Evolutionary conservation across 1,140 invertebrate genomes (phyloP).

Genomic region (Ostrea edulis): DNA sequence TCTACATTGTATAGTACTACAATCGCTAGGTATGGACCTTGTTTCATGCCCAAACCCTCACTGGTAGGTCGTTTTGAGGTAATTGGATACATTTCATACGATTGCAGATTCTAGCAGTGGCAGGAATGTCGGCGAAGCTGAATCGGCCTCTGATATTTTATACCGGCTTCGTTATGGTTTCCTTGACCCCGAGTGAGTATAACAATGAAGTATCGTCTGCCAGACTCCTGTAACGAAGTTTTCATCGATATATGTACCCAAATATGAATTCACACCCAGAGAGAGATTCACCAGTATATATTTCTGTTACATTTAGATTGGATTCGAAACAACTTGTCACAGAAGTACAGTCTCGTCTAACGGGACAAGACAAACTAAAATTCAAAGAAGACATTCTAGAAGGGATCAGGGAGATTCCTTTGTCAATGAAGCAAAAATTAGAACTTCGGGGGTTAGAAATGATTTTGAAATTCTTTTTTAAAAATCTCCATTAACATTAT

Average conservation of each 20-base stretch:
- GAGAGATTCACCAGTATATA: background rate
- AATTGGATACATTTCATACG: background rate
- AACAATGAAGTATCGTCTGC: too few relatives aligned
- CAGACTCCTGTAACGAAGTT: too few relatives aligned
- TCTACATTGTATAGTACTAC: too few relatives aligned
- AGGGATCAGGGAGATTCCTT: background rate
- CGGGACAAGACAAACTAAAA: background rate
- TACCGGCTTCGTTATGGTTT: constrained; percentile 7
- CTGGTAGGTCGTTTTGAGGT: too few relatives aligned
- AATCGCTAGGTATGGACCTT: too few relatives aligned
- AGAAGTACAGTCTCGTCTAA: background rate
- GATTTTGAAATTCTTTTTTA: background rate
- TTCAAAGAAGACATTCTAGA: constrained; percentile 18
- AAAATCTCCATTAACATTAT: background rate
- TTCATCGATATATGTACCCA: too few relatives aligned
- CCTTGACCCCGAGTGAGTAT: background rate
- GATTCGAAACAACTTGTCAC: background rate
- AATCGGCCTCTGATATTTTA: constrained; percentile 22
- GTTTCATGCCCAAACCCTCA: too few relatives aligned
- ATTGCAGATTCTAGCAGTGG: background rate
- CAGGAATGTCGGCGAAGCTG: background rate
- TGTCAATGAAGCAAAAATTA: constrained; percentile 2
- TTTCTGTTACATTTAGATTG: background rate
- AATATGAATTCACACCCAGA: too few relatives aligned
- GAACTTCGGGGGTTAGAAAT: background rate